Percentiles rank a stretch among this genome's conserved stretches.
Evolutionary conservation across 2,113 vertebrate genomes (phyloP).

Genomic region (Oryctolagus cuniculus): mOryCun1.1 NC_091452.1:21208001-21208500

Average conservation of each 20-base stretch:
- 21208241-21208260: background rate
- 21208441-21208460: rapidly evolving
- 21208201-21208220: background rate
- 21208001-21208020: background rate
- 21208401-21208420: background rate
- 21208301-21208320: background rate
- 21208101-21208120: background rate
- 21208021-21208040: background rate
- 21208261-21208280: background rate
- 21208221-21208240: background rate
- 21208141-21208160: constrained; percentile 77
- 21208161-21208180: constrained; percentile 49
- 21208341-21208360: background rate
- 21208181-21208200: constrained; percentile 34
- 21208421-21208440: too few relatives aligned
- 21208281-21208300: background rate
- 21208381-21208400: background rate
- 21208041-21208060: background rate
- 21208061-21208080: background rate
- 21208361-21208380: background rate
- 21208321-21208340: background rate
- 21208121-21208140: constrained; percentile 34
- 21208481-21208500: background rate
- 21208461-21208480: background rate
- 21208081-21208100: constrained; percentile 30